Percentiles rank a stretch among this genome's conserved stretches.
phyloP scores from a whole-genome alignment of 2,888 invertebrate genomes.

The Trachelus troglodyta region DNA sequence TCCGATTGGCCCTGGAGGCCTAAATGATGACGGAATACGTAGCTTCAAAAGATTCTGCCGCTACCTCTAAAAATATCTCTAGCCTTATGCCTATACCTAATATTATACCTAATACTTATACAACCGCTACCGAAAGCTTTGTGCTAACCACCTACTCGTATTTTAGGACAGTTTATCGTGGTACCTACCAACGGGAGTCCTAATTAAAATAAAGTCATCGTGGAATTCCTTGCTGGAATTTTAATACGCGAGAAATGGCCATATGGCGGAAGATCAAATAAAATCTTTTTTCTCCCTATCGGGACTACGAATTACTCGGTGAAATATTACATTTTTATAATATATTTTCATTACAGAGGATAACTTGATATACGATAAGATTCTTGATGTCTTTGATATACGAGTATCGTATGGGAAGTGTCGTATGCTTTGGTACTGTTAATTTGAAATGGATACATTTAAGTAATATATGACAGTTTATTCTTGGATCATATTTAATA shows the following conservation, averaged over 20 bases:
- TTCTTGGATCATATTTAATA: too few relatives aligned
- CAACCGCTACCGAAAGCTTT: neutral
- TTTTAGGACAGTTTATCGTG: neutral
- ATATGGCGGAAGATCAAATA: neutral
- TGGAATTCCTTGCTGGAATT: neutral
- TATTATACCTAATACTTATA: neutral
- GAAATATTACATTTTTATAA: too few relatives aligned
- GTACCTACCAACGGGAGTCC: neutral
- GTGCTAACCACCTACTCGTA: neutral
- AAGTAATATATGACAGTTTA: too few relatives aligned
- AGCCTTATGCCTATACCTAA: neutral
- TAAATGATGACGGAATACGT: neutral
- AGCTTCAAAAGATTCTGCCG: conserved; percentile 15
- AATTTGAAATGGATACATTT: too few relatives aligned
- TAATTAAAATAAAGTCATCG: neutral
- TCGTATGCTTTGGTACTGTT: too few relatives aligned
- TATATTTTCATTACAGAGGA: too few relatives aligned
- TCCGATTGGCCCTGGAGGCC: neutral
- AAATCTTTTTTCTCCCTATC: too few relatives aligned
- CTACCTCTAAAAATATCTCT: conserved; percentile 8
- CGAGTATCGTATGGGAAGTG: too few relatives aligned
- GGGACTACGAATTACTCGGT: too few relatives aligned
- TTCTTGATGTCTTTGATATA: too few relatives aligned
- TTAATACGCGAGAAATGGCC: neutral
- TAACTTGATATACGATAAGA: too few relatives aligned